Evolutionary conservation across 2,113 vertebrate species (phyloP), one percentile per base, ranked within the genome.

Genomic region (Ammodytes marinus): DNA sequence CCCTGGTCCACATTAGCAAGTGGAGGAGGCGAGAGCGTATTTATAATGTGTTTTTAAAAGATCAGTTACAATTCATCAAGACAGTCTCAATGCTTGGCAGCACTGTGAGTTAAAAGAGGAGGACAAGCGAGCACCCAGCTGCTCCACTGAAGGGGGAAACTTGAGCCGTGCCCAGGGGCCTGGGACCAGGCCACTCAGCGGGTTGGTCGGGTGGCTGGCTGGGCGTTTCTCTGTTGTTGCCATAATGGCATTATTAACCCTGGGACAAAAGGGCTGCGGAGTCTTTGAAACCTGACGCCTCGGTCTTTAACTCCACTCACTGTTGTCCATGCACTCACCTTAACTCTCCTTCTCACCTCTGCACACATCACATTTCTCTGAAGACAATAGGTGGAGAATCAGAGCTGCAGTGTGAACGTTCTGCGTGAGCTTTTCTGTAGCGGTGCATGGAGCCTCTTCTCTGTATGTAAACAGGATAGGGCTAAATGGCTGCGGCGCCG

Each of bases 261-360:
- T 50, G 66, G 85, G 82, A 93, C 90, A 93, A 93, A 84, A 86
- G 35, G n/a, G 50, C 73, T 39, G 17, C 46, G 74, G 40, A 67
- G 60, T 74, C 88, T 91, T 90, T 92, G 91, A 93, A 94, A 94
- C 65, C 52, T 14, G 80, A 93, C 7, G 14, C 89, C 79, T 82
- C 17, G 77, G 40, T 85, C 80, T 67, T 83, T 7, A 74, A 71
- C 66, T 59, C 63, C 59, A n/a, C 37, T 53, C 61, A 46, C 40
- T 43, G 54, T 9, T 39, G 54, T 63, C 68, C 74, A 66, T 59
- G 11, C 63, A 17, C 17, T 74, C 61, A 71, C 60, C 65, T 45
- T 14, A 19, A 55, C 57, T 39, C 37, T 65, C 67, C 54, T 0
- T 8, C 63, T 73, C 76, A 57, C 49, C 70, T 76, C 65, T n/a